These are phyloP conservation scores for Clavelina lepadiformis DNA, from an alignment of 23 tunicate genomes.

Conservation along the genomic window DNA sequence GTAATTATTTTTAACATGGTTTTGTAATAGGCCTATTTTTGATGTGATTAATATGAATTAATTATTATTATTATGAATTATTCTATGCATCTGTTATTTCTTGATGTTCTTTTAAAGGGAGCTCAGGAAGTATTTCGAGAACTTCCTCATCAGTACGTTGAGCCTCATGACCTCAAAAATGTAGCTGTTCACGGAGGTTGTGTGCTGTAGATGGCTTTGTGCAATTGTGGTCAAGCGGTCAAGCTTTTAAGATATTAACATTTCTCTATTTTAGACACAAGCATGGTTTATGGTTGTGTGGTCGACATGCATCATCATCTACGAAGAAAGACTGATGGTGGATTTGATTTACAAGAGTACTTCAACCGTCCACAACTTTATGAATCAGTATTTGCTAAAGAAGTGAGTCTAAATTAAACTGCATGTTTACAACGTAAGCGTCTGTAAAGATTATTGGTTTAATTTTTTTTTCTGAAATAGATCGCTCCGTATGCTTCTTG, in stretches of 20 bases:
- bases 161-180: conserved; percentile 84
- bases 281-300: conserved; percentile 85
- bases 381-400: conserved; percentile 89
- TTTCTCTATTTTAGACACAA: conserved; percentile 37
- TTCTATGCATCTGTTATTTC: neutral
- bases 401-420: conserved; percentile 23
- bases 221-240: too few relatives aligned
- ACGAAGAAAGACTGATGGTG: conserved; percentile 75
- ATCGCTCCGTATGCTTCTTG: conserved; percentile 99
- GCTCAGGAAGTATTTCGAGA: conserved; percentile 93
- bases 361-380: conserved; percentile 69
- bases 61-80: neutral
- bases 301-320: conserved; percentile 93
- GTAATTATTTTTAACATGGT: conserved; percentile 17
- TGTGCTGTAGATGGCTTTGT: neutral
- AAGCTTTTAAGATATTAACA: neutral
- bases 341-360: conserved; percentile 79
- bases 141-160: conserved; percentile 75
- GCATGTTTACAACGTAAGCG: neutral
- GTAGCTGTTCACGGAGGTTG: conserved; percentile 95
- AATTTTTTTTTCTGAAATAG: conserved; percentile 6
- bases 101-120: conserved; percentile 40
- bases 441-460: neutral
- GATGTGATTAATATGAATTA: neutral
- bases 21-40: neutral